Conservation (phyloP, 2,797 vertebrate genomes). For the Paramormyrops hopkinsi region DNA sequence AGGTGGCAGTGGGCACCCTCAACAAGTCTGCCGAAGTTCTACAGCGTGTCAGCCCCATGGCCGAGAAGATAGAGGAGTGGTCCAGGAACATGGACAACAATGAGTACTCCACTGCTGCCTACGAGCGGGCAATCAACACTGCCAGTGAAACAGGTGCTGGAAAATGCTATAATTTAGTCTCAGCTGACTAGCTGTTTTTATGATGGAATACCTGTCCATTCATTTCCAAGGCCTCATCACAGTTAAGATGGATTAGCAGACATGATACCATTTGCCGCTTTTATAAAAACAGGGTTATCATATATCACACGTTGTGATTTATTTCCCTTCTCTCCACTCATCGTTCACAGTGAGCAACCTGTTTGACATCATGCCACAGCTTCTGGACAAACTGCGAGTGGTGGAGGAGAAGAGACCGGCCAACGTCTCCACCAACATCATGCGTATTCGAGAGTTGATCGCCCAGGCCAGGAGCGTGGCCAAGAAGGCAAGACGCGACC, state of each 20-base stretch:
- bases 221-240: neutral
- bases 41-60: slow-evolving; percentile 66
- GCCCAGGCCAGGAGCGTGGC: slow-evolving; percentile 92
- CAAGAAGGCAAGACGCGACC: slow-evolving; percentile 72
- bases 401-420: slow-evolving; percentile 85
- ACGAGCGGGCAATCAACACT: slow-evolving; percentile 67
- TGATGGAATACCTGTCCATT: neutral
- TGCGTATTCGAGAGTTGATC: slow-evolving; percentile 85
- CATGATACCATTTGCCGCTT: neutral
- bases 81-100: slow-evolving; percentile 73
- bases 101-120: slow-evolving; percentile 69
- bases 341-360: slow-evolving; percentile 73
- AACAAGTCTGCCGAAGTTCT: slow-evolving; percentile 68
- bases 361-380: slow-evolving; percentile 77
- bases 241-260: neutral
- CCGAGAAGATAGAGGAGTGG: slow-evolving; percentile 70
- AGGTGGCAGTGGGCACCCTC: slow-evolving; percentile 62
- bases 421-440: slow-evolving; percentile 85
- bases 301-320: neutral
- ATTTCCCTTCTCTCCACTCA: neutral
- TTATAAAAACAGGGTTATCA: neutral
- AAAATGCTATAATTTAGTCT: neutral
- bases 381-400: slow-evolving; percentile 77
- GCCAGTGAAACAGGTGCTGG: slow-evolving; percentile 79
- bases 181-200: neutral